Evolutionary conservation across 2,797 vertebrate species (phyloP).

Genomic region (Oryzias dopingdopingensis): DNA sequence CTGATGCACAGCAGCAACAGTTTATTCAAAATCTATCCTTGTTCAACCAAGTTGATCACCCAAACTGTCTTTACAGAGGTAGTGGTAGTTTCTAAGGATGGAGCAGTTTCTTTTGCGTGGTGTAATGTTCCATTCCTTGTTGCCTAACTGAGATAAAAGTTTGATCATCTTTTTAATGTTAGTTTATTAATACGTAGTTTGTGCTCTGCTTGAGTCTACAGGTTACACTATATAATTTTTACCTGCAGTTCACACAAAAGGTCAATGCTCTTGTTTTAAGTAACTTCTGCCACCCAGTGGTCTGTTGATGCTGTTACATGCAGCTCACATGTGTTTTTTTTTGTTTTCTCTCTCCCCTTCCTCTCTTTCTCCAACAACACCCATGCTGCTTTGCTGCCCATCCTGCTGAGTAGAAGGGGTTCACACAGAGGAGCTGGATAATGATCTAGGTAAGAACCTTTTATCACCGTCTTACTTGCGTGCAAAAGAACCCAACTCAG

Average conservation of each 20-base stretch:
- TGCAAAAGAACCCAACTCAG: not conserved
- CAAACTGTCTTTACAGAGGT: too few species aligned
- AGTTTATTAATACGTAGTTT: too few species aligned
- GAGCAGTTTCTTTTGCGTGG: too few species aligned
- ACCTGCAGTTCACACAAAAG: not conserved
- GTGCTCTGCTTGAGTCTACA: too few species aligned
- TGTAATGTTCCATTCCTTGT: too few species aligned
- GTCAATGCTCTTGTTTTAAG: conserved; percentile 22
- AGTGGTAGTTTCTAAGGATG: too few species aligned
- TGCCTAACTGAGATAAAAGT: too few species aligned
- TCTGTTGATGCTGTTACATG: conserved; percentile 26
- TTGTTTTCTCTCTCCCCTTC: not conserved
- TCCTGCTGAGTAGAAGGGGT: conserved; percentile 95
- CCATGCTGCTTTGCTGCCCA: conserved; percentile 73
- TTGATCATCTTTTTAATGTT: too few species aligned
- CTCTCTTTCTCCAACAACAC: conserved; percentile 5
- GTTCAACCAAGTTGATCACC: too few species aligned
- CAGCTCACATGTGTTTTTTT: conserved; percentile 20
- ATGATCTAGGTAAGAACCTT: conserved; percentile 90
- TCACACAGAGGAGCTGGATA: conserved; percentile 99
- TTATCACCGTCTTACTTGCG: not conserved
- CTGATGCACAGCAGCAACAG: too few species aligned
- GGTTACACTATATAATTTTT: conserved; percentile 6
- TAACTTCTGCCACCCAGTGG: conserved; percentile 60
- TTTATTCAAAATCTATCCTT: too few species aligned